Base-by-base conservation (phyloP, 1,140 invertebrate species). In the Sarcophaga peregrina region DNA sequence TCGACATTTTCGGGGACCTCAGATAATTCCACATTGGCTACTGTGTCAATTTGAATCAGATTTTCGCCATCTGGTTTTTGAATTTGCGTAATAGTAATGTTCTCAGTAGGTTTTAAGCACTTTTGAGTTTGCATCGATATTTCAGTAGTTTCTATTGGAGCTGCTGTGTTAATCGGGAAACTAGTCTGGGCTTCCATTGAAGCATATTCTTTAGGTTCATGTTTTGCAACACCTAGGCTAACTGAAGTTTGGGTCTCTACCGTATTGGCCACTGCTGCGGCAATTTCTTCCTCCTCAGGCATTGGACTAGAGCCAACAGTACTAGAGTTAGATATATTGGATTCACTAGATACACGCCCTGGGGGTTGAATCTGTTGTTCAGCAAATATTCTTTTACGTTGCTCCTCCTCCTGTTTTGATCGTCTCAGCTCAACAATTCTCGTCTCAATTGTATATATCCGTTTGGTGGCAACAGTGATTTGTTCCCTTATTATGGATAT, bases 11-110 rank as follows among this genome's bases (percentile, higher is more conserved):
- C 91, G 47, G 93, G 91, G 11, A 88, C 82, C 74, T 92, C 91
- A 78, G 92, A 91, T 76, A 91, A 90, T 84, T 91, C 86, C 0
- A 90, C 83, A 68, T 94, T 91, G 5, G 93, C 92, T 85, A 93
- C 93, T 11, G 94, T 95, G 9, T 94, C 93, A 84, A 96, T 95
- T 91, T 95, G 94, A 85, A 96, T 95, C 0, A 94, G 95, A 88
- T 96, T 95, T 87, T 95, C 93, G 37, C 93, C 94, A 82, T 93
- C 94, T 76, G 93, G 92, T 52, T 50, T 78, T 10, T 93, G 91
- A 10, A 91, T 94, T 89, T 95, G 95, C 9, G 92, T 92, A 0
- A 96, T 93, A 87, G 94, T 92, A 83, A 96, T 95, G 54, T 93
- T 94, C 88, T 95, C 94, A n/a, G 93, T 91, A 0, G 90, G 89